Evolutionary conservation across 1,140 invertebrate species (phyloP).

Genomic region (Drosophila mauritiana): DNA sequence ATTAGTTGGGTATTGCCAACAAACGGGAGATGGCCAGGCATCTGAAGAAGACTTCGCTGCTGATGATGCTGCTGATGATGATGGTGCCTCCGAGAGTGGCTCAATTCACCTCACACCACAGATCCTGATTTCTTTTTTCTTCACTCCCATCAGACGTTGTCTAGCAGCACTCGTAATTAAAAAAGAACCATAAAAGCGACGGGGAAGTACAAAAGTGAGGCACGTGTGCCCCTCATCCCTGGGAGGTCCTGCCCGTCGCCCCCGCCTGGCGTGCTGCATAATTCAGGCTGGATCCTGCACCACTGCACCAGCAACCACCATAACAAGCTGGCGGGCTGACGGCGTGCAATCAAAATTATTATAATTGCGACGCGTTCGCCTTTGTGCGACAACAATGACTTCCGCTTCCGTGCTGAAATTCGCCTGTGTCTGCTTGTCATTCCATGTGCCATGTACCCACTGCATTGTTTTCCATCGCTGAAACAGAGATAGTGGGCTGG

Average conservation of each 20-base stretch:
- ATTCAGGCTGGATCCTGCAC: constrained; percentile 53
- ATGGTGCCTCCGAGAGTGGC: constrained; percentile 13
- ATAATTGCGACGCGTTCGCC: constrained; percentile 83
- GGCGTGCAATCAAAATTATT: constrained; percentile 81
- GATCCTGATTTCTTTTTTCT: neutral
- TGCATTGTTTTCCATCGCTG: constrained; percentile 65
- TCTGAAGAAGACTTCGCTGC: neutral
- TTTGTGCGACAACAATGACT: constrained; percentile 84
- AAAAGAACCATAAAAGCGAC: constrained; percentile 54
- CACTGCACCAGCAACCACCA: constrained; percentile 29
- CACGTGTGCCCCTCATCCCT: constrained; percentile 40
- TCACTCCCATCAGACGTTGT: constrained; percentile 10
- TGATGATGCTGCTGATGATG: neutral
- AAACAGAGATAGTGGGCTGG: neutral
- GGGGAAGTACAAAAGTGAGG: constrained; percentile 41
- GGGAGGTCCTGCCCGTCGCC: neutral
- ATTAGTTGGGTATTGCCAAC: constrained; percentile 57
- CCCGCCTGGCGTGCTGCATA: constrained; percentile 48
- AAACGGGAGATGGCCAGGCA: constrained; percentile 34
- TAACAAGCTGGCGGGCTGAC: constrained; percentile 21
- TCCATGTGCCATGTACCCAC: constrained; percentile 32
- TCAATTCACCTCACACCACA: constrained; percentile 12
- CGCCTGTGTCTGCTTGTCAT: constrained; percentile 27
- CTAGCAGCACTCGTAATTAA: constrained; percentile 68
- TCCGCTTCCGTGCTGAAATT: constrained; percentile 83